These are phyloP conservation scores for Cataglyphis rosenhaueri DNA, from an alignment of 2,888 invertebrate genomes.

Conservation along the genomic window DNA sequence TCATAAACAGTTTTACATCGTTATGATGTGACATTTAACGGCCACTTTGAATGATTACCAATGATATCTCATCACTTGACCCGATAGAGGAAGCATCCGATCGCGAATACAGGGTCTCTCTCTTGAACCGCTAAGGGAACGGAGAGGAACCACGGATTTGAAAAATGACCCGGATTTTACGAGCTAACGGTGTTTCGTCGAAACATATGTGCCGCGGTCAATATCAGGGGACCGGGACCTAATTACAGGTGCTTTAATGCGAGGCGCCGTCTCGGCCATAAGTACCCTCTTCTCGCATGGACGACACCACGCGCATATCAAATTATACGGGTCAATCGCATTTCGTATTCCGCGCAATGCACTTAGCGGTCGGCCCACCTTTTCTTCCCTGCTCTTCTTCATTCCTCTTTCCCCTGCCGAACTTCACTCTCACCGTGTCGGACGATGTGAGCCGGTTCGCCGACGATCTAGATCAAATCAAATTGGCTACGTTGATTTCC, in stretches of 20 bases:
- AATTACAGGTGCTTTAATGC: slow-evolving; percentile 44
- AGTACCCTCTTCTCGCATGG: not conserved
- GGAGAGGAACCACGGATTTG: slow-evolving; percentile 6
- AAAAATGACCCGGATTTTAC: slow-evolving; percentile 53
- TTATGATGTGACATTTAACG: not conserved
- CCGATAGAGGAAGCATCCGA: not conserved
- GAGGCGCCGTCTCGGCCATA: not conserved
- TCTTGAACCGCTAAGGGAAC: not conserved
- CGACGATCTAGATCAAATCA: slow-evolving; percentile 28
- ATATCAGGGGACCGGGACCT: slow-evolving; percentile 35
- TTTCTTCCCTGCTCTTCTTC: slow-evolving; percentile 23
- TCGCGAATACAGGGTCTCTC: not conserved
- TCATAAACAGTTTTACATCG: not conserved
- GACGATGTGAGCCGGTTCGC: slow-evolving; percentile 23
- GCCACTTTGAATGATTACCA: not conserved
- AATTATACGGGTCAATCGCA: slow-evolving; percentile 43
- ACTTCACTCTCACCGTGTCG: slow-evolving; percentile 23
- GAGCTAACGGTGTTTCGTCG: slow-evolving; percentile 63
- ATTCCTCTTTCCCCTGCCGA: not conserved
- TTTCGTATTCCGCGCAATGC: slow-evolving; percentile 55
- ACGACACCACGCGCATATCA: slow-evolving; percentile 27
- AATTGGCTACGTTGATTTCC: slow-evolving; percentile 16
- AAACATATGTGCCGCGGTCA: slow-evolving; percentile 38
- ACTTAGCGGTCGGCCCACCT: slow-evolving; percentile 34
- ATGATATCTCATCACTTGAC: not conserved